Evolutionary conservation across 2,797 vertebrate genomes (phyloP).

Genomic region (Cossypha polioptera): DNA sequence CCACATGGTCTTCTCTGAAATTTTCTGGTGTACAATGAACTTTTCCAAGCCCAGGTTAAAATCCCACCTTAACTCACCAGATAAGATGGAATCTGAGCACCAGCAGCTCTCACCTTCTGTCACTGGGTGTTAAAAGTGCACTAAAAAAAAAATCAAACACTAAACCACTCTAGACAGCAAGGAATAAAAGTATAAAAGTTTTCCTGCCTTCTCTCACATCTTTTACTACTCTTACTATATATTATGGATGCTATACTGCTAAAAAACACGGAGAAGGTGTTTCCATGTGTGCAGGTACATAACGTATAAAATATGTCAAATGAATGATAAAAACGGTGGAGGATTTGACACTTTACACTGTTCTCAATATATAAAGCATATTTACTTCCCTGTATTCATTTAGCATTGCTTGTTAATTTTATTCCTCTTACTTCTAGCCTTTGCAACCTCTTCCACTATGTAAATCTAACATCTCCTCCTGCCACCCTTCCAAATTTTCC

Average conservation of each 20-base stretch:
- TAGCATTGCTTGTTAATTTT: background rate
- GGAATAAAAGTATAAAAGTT: background rate
- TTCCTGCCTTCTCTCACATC: accelerated
- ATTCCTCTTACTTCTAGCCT: background rate
- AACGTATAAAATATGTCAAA: accelerated
- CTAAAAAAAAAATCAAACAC: background rate
- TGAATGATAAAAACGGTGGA: background rate
- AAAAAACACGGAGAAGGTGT: background rate
- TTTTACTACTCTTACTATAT: background rate
- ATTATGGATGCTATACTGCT: background rate
- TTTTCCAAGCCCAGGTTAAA: background rate
- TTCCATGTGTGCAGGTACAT: background rate
- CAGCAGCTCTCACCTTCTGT: background rate
- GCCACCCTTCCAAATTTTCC: background rate
- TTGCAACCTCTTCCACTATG: accelerated
- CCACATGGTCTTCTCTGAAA: background rate
- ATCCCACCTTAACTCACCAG: background rate
- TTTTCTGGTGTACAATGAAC: background rate
- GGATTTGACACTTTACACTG: background rate
- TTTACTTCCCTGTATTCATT: background rate
- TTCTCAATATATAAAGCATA: background rate
- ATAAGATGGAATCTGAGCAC: background rate
- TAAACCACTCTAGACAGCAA: background rate
- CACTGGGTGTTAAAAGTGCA: background rate
- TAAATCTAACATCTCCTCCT: background rate